Base-by-base conservation (phyloP, 1,140 invertebrate genomes). In the Drosophila guanche region DNA sequence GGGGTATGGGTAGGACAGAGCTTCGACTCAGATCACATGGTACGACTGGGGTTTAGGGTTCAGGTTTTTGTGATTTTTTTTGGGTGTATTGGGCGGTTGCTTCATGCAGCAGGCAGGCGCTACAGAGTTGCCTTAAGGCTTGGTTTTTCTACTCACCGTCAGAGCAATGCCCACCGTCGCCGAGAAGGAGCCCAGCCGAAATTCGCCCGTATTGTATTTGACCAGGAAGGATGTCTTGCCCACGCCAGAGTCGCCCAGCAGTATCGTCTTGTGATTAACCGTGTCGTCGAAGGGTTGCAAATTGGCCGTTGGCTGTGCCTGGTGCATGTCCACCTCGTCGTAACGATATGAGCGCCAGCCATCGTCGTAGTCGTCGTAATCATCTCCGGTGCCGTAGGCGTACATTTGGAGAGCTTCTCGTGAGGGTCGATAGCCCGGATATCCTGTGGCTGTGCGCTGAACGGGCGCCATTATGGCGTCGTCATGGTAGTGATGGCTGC, bases 121-220 rank as follows among this genome's bases (percentile, higher is more conserved):
- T 25, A 54, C 29, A 48, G 27, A 54, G 62, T 65, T 58, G 47
- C 40, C 41, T 14, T 62, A 47, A 23, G 5, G 20, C 45, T 47
- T 1, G 14, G 4, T 6, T 40, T 6, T 22, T 10, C 5, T 29
- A 91, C 90, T 91, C 60, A 91, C 90, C 88, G 89, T 91, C 50
- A 99, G 98, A 92, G 99, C 98, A 84, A 99, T 99, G 59, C 98
- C 98, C 57, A 99, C 98, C 10, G 98, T 99, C 37, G 90, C 90
- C 2, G 98, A 98, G 65, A 98, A 97, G 92, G 99, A 99, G 91
- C 96, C 95, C 25, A 95, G 94, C 86, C 97, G 96, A 92, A 99
- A 99, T 25, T 94, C 94, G 61, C 96, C 96, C 92, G 99, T 98
- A 16, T 97, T 99, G 90, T 99, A 99, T 89, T 98, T 97, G 92